A percentile compares a stretch with the other conserved stretches of the same genome.
phyloP scores from a whole-genome alignment of 23 tunicate species.

The Corella eumyota region DNA sequence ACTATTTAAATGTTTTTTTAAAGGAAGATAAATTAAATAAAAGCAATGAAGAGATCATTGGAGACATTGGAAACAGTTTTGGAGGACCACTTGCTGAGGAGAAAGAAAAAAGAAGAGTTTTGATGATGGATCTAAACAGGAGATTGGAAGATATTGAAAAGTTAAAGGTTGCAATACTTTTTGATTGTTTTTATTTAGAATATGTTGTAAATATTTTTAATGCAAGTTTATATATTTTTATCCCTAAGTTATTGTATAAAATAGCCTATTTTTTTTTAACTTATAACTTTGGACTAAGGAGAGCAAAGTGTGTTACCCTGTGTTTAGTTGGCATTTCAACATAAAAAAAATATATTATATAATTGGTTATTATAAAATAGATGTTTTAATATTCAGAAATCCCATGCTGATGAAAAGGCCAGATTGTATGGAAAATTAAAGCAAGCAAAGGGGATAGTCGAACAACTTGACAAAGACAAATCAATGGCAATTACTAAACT shows the following conservation, averaged over 20 bases:
- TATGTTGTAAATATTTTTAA: too few relatives aligned
- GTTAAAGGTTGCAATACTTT: constrained; percentile 30
- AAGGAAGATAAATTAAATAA: too few relatives aligned
- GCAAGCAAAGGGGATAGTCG: constrained; percentile 60
- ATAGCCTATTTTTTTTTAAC: not conserved
- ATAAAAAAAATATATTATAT: too few relatives aligned
- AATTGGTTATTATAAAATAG: too few relatives aligned
- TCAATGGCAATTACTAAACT: constrained; percentile 76
- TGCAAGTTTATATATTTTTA: too few relatives aligned
- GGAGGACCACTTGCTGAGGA: too few relatives aligned
- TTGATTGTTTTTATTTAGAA: not conserved
- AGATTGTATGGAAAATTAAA: constrained; percentile 49
- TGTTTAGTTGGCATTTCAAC: too few relatives aligned
- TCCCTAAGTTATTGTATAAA: not conserved
- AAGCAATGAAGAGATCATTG: too few relatives aligned
- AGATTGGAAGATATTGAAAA: constrained; percentile 54
- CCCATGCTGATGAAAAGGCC: constrained; percentile 54
- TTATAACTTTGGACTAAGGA: too few relatives aligned
- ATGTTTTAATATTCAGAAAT: constrained; percentile 17
- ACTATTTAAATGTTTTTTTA: too few relatives aligned
- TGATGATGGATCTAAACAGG: constrained; percentile 41
- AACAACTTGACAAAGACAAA: constrained; percentile 87
- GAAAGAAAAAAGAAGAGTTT: constrained; percentile 25
- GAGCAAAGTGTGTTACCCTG: too few relatives aligned
- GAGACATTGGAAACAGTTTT: too few relatives aligned